Evolutionary conservation across 2,113 vertebrate genomes (phyloP).

Genomic region (Agelaius phoeniceus): DNA sequence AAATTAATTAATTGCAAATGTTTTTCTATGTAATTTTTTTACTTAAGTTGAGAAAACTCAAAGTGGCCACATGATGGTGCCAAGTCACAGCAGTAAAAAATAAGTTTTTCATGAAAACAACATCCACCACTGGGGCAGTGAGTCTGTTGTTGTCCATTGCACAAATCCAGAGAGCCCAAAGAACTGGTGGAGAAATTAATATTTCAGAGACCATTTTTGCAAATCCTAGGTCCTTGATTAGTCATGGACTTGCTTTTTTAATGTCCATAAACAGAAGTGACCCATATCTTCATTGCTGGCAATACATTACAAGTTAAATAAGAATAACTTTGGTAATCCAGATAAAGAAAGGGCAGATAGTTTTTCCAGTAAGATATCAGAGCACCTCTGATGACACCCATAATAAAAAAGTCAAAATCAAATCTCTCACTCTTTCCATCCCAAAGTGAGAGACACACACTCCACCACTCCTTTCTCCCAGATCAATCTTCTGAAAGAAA

Average conservation of each 20-base stretch:
- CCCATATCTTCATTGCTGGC: background rate
- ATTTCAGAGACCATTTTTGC: background rate
- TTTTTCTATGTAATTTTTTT: background rate
- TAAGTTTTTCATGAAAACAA: background rate
- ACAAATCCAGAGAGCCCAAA: background rate
- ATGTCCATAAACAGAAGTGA: background rate
- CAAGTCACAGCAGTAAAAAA: conserved; percentile 45
- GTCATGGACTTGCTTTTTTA: background rate
- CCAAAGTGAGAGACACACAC: background rate
- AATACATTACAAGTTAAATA: background rate
- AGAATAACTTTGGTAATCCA: background rate
- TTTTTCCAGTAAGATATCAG: background rate
- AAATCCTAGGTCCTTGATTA: background rate
- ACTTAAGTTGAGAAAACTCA: background rate
- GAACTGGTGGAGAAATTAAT: background rate
- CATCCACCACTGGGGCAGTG: rapidly evolving
- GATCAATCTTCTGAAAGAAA: background rate
- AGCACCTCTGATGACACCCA: background rate
- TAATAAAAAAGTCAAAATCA: background rate
- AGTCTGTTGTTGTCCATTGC: background rate
- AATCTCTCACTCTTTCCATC: background rate
- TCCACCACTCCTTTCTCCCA: background rate
- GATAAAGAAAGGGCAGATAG: background rate
- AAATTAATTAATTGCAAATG: background rate
- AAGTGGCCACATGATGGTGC: conserved; percentile 63